A percentile compares a stretch with the other conserved stretches of the same genome.
Conservation (phyloP, 2,113 vertebrate genomes). For the Antechinus stuartii region DNA sequence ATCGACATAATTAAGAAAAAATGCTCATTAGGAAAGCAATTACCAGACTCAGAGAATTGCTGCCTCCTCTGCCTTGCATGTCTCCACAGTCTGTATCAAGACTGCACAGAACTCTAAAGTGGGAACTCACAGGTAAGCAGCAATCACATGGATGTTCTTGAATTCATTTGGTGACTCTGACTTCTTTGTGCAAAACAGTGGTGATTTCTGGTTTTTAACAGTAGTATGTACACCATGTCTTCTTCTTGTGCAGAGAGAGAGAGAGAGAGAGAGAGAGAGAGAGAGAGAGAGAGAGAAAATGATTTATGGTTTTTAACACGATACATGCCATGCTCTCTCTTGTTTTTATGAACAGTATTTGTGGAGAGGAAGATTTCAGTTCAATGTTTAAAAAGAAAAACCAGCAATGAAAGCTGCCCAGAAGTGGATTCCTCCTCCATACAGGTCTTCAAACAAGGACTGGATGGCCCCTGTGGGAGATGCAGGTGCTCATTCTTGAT, state of each 20-base stretch:
- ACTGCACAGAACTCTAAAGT: not conserved
- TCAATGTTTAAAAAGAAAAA: not conserved
- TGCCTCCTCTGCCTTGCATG: not conserved
- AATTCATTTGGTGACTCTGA: not conserved
- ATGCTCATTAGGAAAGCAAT: constrained; percentile 2
- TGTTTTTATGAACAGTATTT: not conserved
- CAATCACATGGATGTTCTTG: not conserved
- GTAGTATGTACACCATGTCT: no score
- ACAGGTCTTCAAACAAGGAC: not conserved
- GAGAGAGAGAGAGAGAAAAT: not conserved
- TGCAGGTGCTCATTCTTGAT: not conserved
- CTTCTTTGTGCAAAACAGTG: not conserved
- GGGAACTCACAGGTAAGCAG: not conserved
- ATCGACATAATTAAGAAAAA: not conserved
- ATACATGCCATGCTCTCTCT: not conserved
- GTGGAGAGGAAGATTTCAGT: not conserved
- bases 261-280: no score
- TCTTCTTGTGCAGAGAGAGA: no score
- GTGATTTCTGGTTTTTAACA: no score
- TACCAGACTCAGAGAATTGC: not conserved
- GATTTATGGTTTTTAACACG: not conserved
- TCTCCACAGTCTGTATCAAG: not conserved
- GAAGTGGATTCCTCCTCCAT: not conserved
- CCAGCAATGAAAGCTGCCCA: not conserved
- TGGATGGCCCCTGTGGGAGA: not conserved